Evolutionary conservation across 37 sponge, comb jelly and placozoan species (phyloP).

Genomic region (Hormiphora californensis): DNA sequence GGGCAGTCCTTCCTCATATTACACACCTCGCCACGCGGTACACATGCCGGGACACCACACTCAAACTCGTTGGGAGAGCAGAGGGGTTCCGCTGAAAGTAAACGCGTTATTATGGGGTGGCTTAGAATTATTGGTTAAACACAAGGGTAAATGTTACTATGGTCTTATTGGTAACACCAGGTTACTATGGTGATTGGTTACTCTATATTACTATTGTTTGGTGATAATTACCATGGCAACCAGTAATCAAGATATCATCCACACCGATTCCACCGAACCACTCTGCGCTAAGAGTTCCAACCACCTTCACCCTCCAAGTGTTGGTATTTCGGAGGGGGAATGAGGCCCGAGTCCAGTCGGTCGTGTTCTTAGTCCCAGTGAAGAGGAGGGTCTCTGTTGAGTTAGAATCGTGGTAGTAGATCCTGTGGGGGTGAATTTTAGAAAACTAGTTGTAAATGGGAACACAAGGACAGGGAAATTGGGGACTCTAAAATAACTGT

Average conservation of each 20-base stretch:
- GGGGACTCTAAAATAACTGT: too few species aligned
- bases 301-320: conserved; percentile 23
- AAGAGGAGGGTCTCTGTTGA: neutral
- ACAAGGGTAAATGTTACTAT: neutral
- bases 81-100: conserved; percentile 1
- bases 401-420: conserved; percentile 38
- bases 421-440: neutral
- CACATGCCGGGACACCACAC: conserved; percentile 49
- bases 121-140: neutral
- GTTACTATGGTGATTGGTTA: too few species aligned
- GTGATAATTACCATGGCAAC: neutral
- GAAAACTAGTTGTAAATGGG: too few species aligned
- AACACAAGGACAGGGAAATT: too few species aligned
- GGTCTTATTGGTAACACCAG: too few species aligned
- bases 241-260: conserved; percentile 9
- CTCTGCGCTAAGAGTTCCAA: conserved; percentile 1
- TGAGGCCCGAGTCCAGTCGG: conserved; percentile 13
- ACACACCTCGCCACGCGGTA: conserved; percentile 40
- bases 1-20: conserved; percentile 44
- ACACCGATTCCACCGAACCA: conserved; percentile 53
- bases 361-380: neutral
- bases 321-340: neutral
- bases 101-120: too few species aligned
- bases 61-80: conserved; percentile 47
- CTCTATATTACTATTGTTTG: too few species aligned